Evolutionary conservation across 2,888 invertebrate species (phyloP).

Genomic region (Philereme vetulata): DNA sequence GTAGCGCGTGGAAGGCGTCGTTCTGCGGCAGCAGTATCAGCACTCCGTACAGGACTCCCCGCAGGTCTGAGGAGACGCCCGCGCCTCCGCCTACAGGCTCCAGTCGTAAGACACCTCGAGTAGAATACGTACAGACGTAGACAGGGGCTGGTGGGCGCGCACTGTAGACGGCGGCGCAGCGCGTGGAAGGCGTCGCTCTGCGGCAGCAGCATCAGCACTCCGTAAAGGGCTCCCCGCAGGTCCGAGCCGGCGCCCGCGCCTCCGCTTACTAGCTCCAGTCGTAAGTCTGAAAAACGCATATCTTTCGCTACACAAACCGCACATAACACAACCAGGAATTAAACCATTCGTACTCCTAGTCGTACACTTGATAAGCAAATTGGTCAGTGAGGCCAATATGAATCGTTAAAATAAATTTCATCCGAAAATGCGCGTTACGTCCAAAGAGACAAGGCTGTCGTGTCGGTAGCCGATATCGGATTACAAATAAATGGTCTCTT

Average conservation of each 20-base stretch:
- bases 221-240: slow-evolving; percentile 95
- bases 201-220: slow-evolving; percentile 97
- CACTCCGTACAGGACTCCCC: slow-evolving; percentile 96
- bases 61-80: slow-evolving; percentile 90
- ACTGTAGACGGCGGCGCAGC: slow-evolving; percentile 88
- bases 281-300: slow-evolving; percentile 87
- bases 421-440: too few relatives aligned
- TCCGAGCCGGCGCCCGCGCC: slow-evolving; percentile 85
- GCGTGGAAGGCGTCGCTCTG: slow-evolving; percentile 98
- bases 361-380: too few relatives aligned
- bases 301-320: too few relatives aligned
- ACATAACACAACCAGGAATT: too few relatives aligned
- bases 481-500: too few relatives aligned
- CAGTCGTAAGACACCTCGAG: slow-evolving; percentile 85
- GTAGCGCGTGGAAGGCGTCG: slow-evolving; percentile 95
- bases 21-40: slow-evolving; percentile 99
- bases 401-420: too few relatives aligned
- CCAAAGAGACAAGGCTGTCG: too few relatives aligned
- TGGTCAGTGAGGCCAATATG: too few relatives aligned
- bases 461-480: too few relatives aligned
- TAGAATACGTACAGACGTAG: slow-evolving; percentile 5
- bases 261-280: slow-evolving; percentile 91
- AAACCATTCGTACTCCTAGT: too few relatives aligned
- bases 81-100: slow-evolving; percentile 89
- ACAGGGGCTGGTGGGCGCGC: slow-evolving; percentile 85